Base-by-base conservation (phyloP, 1,140 invertebrate genomes). In the Thaumatotibia leucotreta region DNA sequence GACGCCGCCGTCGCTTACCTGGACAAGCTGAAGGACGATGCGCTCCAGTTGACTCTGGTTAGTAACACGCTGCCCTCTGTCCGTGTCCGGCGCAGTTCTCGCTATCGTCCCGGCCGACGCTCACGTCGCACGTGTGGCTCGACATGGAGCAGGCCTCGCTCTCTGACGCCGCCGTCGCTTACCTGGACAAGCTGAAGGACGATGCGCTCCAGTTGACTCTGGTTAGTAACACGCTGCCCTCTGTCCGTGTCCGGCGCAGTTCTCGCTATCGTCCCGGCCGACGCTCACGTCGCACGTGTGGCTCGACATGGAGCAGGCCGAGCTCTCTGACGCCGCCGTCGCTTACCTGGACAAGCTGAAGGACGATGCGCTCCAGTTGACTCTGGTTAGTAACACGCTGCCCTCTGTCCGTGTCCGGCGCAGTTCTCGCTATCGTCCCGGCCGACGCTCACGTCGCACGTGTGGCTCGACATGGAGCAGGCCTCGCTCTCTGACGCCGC, bases 321-420 rank as follows among this genome's bases (percentile, higher is more conserved):
- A 39, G 0, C 35, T 86, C 6, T 76, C 76, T 0, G 20, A 49
- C 1, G 14, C 54, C 0, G 84, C 78, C 2, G 11, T 14, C 0
- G 64, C 75, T 1, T 83, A 79, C 64, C 17, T 87, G 0, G 76
- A 79, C 2, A 65, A 64, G 0, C n/a, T 87, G 17, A 75, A 77
- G 45, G 75, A 84, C 6, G 24, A 61, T 2, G 39, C 61, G 0
- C 52, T 61, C 9, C 76, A 82, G n/a, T 23, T 87, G 1, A 63
- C 78, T 9, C 33, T 84, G 77, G 84, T 86, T 58, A 72, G 77
- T 71, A 9, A 14, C 20, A 1, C 31, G 23, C 20, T 8, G 69
- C 67, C 0, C 61, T 88, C 8, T 83, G 76, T 65, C 54, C 75
- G 6, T 86, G 84, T 14, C 86, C 86, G 0, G 14, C 63, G 5